A percentile compares a stretch with the other conserved stretches of the same genome.
Conservation (phyloP, 2,113 vertebrate genomes). For the Mus pahari region DNA sequence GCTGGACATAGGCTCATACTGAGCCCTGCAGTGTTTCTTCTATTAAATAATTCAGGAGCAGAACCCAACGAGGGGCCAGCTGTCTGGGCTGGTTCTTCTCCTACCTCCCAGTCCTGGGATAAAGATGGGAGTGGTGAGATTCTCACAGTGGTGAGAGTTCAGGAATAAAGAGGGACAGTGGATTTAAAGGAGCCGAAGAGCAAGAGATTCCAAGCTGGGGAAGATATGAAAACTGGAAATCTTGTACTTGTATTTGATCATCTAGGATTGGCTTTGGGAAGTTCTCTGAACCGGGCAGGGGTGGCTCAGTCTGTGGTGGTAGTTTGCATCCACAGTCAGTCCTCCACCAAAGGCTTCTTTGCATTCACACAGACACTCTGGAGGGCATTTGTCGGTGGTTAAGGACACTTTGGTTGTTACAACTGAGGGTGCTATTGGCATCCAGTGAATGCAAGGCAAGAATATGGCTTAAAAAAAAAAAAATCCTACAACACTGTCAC, state of each 20-base stretch:
- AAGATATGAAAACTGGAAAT: neutral
- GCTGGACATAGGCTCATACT: neutral
- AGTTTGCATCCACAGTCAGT: neutral
- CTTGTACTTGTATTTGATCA: neutral
- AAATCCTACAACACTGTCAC: neutral
- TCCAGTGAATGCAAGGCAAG: neutral
- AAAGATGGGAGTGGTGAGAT: neutral
- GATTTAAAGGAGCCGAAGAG: neutral
- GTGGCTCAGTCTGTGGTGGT: neutral
- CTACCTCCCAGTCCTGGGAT: neutral
- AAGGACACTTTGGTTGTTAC: slow-evolving; percentile 8
- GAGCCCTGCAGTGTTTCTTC: neutral
- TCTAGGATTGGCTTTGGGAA: slow-evolving; percentile 8
- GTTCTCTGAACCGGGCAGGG: neutral
- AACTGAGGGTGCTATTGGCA: neutral
- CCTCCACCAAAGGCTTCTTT: neutral
- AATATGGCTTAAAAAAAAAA: slow-evolving; percentile 30
- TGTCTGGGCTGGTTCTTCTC: neutral
- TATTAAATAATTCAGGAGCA: slow-evolving; percentile 11
- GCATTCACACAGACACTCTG: neutral
- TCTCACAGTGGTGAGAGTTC: neutral
- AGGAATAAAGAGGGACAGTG: neutral
- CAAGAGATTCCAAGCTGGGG: neutral
- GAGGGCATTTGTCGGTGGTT: slow-evolving; percentile 13
- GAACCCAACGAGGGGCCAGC: neutral